phyloP scores from a whole-genome alignment of 2,888 invertebrate genomes.

The Octonoba sinensis region DNA sequence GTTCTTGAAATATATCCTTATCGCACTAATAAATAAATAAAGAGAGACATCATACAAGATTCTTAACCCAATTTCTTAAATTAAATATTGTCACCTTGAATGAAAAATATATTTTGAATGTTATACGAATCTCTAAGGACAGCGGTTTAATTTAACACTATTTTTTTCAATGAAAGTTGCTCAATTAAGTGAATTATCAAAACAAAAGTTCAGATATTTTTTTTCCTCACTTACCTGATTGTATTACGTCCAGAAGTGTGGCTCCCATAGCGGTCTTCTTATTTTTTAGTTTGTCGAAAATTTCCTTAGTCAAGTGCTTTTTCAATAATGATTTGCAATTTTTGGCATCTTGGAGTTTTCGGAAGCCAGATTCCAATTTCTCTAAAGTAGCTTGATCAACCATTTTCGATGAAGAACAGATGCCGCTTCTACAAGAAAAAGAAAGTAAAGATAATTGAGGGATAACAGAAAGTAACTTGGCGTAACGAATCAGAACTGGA shows the following conservation, averaged over 20 bases:
- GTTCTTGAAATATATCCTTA: too few relatives aligned
- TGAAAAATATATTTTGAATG: too few relatives aligned
- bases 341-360: slow-evolving; percentile 83
- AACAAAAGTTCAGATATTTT: background rate
- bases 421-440: slow-evolving; percentile 43
- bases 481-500: background rate
- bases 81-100: too few relatives aligned
- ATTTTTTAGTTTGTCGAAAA: slow-evolving; percentile 91
- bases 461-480: background rate
- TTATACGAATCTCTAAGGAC: too few relatives aligned
- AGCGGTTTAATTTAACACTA: background rate
- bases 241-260: slow-evolving; percentile 91
- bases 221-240: slow-evolving; percentile 80
- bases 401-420: slow-evolving; percentile 42
- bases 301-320: slow-evolving; percentile 91
- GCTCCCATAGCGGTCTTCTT: slow-evolving; percentile 95
- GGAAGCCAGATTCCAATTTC: slow-evolving; percentile 91
- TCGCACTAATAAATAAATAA: too few relatives aligned
- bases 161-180: background rate
- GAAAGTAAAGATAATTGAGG: slow-evolving; percentile 8
- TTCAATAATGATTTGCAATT: slow-evolving; percentile 97
- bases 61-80: too few relatives aligned
- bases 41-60: too few relatives aligned
- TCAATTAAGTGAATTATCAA: background rate
- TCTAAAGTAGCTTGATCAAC: slow-evolving; percentile 91